A percentile compares a stretch with the other conserved stretches of the same genome.
These are phyloP conservation scores for Rhipidura dahli DNA, from an alignment of 2,113 vertebrate species.

Conservation along the genomic window DNA sequence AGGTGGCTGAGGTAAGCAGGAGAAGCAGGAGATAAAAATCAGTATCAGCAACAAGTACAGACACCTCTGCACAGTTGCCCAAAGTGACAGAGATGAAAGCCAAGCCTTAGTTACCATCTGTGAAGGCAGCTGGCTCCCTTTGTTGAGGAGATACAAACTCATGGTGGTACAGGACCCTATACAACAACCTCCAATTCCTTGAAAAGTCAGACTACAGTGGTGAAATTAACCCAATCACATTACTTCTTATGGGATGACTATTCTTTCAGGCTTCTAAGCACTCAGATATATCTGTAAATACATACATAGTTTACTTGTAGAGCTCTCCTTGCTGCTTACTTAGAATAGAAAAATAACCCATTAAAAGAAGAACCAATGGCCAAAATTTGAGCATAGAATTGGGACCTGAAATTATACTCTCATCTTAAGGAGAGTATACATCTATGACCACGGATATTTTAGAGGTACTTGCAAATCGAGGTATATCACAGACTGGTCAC, in stretches of 20 bases:
- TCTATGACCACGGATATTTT: background rate
- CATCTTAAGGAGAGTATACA: background rate
- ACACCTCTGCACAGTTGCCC: background rate
- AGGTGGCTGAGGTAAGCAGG: background rate
- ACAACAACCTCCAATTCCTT: background rate
- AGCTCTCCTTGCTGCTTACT: background rate
- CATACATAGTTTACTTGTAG: background rate
- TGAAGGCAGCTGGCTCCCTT: background rate
- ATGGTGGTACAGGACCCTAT: background rate
- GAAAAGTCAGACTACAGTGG: background rate
- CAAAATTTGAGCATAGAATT: background rate
- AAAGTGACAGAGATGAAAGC: background rate
- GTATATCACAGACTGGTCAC: background rate
- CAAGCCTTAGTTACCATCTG: background rate
- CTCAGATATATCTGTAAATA: background rate
- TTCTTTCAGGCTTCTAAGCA: background rate
- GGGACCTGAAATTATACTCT: background rate
- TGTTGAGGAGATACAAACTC: background rate
- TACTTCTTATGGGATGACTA: background rate
- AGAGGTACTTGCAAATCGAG: background rate
- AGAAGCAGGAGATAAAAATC: background rate
- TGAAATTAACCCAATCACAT: background rate
- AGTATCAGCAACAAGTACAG: background rate
- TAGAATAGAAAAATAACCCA: background rate
- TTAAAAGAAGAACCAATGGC: background rate